Evolutionary conservation across 2,797 vertebrate genomes (phyloP), one percentile per base, ranked within the genome.

Genomic region (Manis pentadactyla): DNA sequence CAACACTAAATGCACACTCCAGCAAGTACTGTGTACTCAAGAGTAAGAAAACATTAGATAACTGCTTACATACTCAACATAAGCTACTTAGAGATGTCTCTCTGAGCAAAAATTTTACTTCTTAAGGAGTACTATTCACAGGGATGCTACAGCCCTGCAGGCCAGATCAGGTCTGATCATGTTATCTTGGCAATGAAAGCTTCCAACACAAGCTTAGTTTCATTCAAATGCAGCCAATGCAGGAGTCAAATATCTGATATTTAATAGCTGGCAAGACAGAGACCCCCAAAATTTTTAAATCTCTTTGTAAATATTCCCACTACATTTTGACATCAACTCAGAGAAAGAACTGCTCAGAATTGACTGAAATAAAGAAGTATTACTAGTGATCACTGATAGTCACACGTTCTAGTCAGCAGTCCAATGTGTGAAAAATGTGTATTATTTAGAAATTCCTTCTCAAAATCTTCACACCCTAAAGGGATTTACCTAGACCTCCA

Each of bases 391-490:
- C 66, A 68, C 37, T 75, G 75, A 53, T 6, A 79, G 64, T 82
- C 66, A 85, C 15, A 59, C 21, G 46, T 59, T 77, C 49, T 69
- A 79, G 31, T 79, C 53, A 77, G n/a, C 61, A 25, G 12, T 83
- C 66, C 85, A 19, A 87, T 29, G 27, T 55, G 10, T 61, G 14
- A 78, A 79, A 71, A 92, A 0, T 34, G 0, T 21, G 8, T 31
- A 53, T 81, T 83, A 82, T 91, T 64, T 55, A 86, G 42, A 95
- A 97, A 64, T 49, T 59, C 51, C 29, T 87, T 93, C 66, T 96
- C 87, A 93, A 87, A 95, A 87, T 57, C 59, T 66, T 89, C 71
- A 83, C 21, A 17, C 25, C n/a, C 11, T 37, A 3, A 49, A 18
- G 51, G 46, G 29, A 64, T 51, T 66, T 74, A 88, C 53, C 42